Percentiles rank a stretch among this genome's conserved stretches.
phyloP scores from a whole-genome alignment of 2,888 invertebrate genomes.

The Platynereis dumerilii region DNA sequence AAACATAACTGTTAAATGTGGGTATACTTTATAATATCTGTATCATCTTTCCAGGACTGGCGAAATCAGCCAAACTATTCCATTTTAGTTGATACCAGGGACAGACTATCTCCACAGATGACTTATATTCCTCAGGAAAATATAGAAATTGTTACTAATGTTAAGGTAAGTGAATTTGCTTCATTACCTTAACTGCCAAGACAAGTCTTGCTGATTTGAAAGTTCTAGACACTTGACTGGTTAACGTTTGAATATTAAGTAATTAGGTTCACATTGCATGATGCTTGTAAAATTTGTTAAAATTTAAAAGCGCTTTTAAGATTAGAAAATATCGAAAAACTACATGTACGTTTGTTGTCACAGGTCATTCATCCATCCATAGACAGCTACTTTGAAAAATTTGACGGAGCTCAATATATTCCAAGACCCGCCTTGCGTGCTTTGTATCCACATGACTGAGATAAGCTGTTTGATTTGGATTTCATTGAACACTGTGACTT shows the following conservation, averaged over 20 bases:
- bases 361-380: conserved; percentile 64
- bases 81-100: conserved; percentile 66
- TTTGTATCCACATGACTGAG: conserved; percentile 64
- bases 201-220: too few relatives aligned
- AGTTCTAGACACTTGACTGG: too few relatives aligned
- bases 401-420: conserved; percentile 66
- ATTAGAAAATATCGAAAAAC: too few relatives aligned
- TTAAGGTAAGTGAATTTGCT: conserved; percentile 43
- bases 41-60: conserved; percentile 61
- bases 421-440: conserved; percentile 63
- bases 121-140: conserved; percentile 66
- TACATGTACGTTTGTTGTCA: conserved; percentile 32
- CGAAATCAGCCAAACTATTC: conserved; percentile 66
- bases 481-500: too few relatives aligned
- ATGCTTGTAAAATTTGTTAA: too few relatives aligned
- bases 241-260: too few relatives aligned
- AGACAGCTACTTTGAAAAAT: conserved; percentile 64
- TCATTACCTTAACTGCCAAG: too few relatives aligned
- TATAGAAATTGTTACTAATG: conserved; percentile 54
- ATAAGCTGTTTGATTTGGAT: not conserved
- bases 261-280: too few relatives aligned
- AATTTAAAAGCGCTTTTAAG: too few relatives aligned
- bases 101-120: conserved; percentile 62
- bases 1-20: too few relatives aligned
- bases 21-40: too few relatives aligned